Conservation (phyloP, 2,797 vertebrate species). For the Pterois miles region DNA sequence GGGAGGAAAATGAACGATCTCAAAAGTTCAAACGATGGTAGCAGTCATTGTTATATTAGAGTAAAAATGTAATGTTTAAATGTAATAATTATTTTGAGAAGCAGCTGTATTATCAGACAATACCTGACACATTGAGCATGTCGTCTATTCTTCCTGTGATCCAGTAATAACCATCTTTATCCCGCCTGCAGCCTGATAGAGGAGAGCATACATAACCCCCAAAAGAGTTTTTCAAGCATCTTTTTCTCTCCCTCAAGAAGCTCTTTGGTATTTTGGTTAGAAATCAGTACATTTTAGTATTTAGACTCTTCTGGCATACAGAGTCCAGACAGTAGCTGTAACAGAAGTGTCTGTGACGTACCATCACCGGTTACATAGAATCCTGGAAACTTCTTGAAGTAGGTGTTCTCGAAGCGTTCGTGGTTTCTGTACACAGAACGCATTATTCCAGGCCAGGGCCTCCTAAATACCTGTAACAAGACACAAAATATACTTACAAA, state of each 20-base stretch:
- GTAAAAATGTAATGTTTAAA: not conserved
- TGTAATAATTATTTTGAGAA: not conserved
- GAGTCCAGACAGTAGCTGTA: not conserved
- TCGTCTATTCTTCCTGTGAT: constrained; percentile 89
- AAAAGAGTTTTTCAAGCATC: not conserved
- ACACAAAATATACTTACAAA: not conserved
- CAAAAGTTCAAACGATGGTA: not conserved
- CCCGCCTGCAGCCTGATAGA: constrained; percentile 85
- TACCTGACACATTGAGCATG: constrained; percentile 90
- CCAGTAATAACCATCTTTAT: constrained; percentile 89
- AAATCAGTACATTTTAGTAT: not conserved
- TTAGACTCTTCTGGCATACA: not conserved
- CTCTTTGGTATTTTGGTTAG: constrained; percentile 2
- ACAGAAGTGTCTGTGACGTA: constrained; percentile 47
- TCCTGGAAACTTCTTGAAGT: constrained; percentile 88
- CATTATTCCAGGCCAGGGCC: constrained; percentile 88
- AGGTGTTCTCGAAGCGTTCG: constrained; percentile 85
- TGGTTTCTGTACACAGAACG: constrained; percentile 82
- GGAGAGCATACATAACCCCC: no score
- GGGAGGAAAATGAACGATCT: not conserved
- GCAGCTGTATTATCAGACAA: not conserved
- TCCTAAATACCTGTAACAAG: constrained; percentile 81
- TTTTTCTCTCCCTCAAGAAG: not conserved
- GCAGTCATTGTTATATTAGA: not conserved
- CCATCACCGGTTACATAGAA: constrained; percentile 88